A percentile compares a stretch with the other conserved stretches of the same genome.
phyloP scores from a whole-genome alignment of 2,888 invertebrate genomes.

The Oligia strigilis region DNA sequence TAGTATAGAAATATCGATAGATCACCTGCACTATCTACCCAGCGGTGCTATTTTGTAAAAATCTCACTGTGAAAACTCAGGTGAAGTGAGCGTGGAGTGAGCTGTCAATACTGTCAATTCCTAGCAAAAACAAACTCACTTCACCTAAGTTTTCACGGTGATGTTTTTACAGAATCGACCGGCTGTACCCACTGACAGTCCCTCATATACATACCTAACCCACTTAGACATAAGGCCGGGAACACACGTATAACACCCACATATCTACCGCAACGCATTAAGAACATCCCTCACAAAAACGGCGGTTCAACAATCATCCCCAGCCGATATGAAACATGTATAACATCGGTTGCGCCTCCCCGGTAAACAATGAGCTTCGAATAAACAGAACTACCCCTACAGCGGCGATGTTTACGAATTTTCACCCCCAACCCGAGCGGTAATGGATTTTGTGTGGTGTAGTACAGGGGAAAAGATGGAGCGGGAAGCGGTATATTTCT shows the following conservation, averaged over 20 bases:
- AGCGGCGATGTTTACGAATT: constrained; percentile 66
- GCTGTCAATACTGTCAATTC: too few species aligned
- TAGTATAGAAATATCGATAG: too few species aligned
- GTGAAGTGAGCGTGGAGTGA: too few species aligned
- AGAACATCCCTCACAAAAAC: constrained; percentile 51
- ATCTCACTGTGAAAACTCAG: too few species aligned
- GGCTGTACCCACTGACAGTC: not conserved
- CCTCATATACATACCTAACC: not conserved
- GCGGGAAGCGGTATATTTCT: constrained; percentile 8
- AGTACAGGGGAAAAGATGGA: not conserved
- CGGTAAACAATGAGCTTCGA: constrained; percentile 64
- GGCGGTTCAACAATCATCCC: constrained; percentile 49
- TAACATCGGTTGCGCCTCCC: constrained; percentile 32
- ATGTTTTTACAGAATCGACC: too few species aligned
- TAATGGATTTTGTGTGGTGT: constrained; percentile 67
- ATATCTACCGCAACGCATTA: constrained; percentile 16
- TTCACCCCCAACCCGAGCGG: constrained; percentile 60
- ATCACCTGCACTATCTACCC: too few species aligned
- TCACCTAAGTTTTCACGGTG: too few species aligned
- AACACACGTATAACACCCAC: constrained; percentile 19
- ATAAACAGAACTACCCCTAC: constrained; percentile 62
- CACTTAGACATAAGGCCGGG: constrained; percentile 11
- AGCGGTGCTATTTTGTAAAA: too few species aligned
- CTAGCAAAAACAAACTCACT: too few species aligned
- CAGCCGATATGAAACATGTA: constrained; percentile 56